These are phyloP conservation scores for Calameuta idolon DNA, from an alignment of 2,888 invertebrate species.

Conservation along the genomic window DNA sequence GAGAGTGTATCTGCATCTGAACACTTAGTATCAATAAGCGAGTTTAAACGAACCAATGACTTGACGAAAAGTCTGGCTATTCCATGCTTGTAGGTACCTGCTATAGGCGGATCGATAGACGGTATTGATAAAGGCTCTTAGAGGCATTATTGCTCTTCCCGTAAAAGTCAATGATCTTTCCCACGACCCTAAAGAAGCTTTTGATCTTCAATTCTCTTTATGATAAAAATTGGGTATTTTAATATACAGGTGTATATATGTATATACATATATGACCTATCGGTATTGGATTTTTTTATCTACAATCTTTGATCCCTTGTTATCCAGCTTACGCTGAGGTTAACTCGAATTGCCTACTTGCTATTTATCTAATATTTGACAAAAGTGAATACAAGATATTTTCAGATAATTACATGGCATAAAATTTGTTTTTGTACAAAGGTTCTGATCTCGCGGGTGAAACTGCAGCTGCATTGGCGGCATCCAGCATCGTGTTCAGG, in stretches of 20 bases:
- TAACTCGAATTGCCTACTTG: background rate
- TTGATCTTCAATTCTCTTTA: background rate
- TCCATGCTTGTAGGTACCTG: background rate
- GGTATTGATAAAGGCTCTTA: background rate
- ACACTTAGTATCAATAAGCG: background rate
- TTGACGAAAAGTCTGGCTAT: background rate
- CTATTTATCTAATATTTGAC: background rate
- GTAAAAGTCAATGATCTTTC: background rate
- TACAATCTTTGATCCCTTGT: background rate
- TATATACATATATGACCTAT: background rate
- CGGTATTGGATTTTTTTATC: background rate
- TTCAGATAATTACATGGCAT: background rate
- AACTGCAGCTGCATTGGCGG: slow-evolving; percentile 72
- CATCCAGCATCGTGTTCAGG: slow-evolving; percentile 69
- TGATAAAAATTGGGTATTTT: background rate
- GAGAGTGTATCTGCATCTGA: background rate
- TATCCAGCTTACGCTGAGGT: background rate
- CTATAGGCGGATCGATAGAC: slow-evolving; percentile 8
- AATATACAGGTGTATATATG: too few species aligned
- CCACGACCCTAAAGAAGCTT: background rate
- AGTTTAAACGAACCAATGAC: background rate
- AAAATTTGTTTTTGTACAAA: slow-evolving; percentile 20
- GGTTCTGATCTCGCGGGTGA: slow-evolving; percentile 74
- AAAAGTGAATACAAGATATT: too few species aligned
- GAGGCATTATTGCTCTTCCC: background rate